phyloP scores from a whole-genome alignment of 2,113 vertebrate genomes.

The Dipodomys ordii region DNA sequence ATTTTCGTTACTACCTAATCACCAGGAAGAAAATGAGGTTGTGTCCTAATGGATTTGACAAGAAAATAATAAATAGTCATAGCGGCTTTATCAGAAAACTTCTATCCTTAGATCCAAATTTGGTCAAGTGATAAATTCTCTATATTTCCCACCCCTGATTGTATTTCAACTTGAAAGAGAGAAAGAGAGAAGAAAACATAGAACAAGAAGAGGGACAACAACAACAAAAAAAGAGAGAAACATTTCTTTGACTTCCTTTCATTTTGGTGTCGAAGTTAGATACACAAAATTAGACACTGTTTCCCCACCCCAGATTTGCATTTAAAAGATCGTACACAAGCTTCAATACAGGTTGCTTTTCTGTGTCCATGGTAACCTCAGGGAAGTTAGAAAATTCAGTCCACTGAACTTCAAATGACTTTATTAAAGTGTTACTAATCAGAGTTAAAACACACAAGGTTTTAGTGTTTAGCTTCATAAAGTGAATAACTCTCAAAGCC shows the following conservation, averaged over 20 bases:
- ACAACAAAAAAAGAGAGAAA: conserved; percentile 81
- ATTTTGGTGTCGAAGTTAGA: conserved; percentile 89
- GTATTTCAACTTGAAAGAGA: conserved; percentile 90
- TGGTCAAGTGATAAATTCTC: conserved; percentile 74
- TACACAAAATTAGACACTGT: conserved; percentile 93
- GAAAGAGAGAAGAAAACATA: no score
- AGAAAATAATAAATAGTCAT: conserved; percentile 83
- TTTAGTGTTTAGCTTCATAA: conserved; percentile 93
- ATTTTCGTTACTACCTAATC: conserved; percentile 94
- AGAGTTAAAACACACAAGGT: conserved; percentile 94
- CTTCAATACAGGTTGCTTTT: conserved; percentile 93
- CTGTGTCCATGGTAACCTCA: conserved; percentile 97
- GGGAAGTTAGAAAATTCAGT: conserved; percentile 99
- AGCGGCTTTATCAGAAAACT: neutral
- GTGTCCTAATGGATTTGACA: conserved; percentile 88
- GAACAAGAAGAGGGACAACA: conserved; percentile 5
- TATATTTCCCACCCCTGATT: conserved; percentile 49
- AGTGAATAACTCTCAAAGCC: conserved; percentile 90
- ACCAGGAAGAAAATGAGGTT: conserved; percentile 92
- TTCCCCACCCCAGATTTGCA: conserved; percentile 92
- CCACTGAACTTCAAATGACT: conserved; percentile 98
- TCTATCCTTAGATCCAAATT: conserved; percentile 37
- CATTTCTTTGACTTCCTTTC: conserved; percentile 82
- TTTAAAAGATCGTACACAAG: conserved; percentile 94
- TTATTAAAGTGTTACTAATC: conserved; percentile 99